A percentile compares a stretch with the other conserved stretches of the same genome.
These are phyloP conservation scores for Pseudorhombus dupliciocellatus DNA, from an alignment of 2,113 vertebrate genomes.

Conservation along the genomic window DNA sequence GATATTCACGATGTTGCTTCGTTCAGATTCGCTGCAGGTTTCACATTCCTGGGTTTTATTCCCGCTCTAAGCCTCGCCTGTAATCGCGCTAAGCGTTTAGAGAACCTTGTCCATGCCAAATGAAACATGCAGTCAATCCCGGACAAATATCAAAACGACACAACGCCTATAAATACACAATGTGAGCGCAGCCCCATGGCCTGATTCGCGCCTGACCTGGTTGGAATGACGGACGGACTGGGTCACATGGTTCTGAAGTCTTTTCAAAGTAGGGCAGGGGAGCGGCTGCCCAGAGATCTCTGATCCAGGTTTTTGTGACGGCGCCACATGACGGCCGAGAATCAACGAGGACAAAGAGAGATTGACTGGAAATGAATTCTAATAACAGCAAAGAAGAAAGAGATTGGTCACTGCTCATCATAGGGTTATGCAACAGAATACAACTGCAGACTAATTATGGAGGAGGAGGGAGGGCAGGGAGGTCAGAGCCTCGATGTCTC, in stretches of 20 bases:
- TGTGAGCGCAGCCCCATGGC: background rate
- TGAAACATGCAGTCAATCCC: background rate
- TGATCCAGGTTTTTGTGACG: background rate
- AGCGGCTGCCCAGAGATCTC: no score
- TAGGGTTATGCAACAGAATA: background rate
- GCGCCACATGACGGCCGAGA: background rate
- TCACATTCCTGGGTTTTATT: no score
- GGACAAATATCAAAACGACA: slow-evolving; percentile 23
- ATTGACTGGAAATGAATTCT: background rate
- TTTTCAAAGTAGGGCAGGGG: background rate
- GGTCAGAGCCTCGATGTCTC: background rate
- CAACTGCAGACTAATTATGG: background rate
- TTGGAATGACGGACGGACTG: slow-evolving; percentile 6
- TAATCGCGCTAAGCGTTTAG: background rate
- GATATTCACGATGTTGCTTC: no score
- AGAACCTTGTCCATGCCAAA: background rate
- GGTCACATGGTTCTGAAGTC: background rate
- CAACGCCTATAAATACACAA: slow-evolving; percentile 18
- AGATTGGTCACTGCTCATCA: background rate
- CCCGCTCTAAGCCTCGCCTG: background rate
- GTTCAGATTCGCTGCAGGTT: no score
- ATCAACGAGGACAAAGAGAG: no score
- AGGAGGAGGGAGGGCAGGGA: slow-evolving; percentile 1
- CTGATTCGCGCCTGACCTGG: slow-evolving; percentile 47
- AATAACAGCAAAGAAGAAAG: background rate